Conservation (phyloP, 2,113 vertebrate species). For the Oenanthe melanoleuca region DNA sequence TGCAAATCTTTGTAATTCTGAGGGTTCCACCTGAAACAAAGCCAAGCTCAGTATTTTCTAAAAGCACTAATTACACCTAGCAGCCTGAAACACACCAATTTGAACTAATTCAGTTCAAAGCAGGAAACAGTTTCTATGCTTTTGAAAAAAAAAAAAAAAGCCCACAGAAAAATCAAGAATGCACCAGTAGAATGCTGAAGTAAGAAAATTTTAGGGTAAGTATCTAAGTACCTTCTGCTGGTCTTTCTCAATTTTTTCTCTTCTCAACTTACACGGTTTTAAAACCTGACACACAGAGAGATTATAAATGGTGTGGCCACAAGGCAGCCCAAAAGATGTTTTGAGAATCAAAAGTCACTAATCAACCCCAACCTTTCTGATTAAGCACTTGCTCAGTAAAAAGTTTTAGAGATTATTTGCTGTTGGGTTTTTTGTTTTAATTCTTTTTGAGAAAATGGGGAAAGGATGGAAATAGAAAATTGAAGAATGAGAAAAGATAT, state of each 20-base stretch:
- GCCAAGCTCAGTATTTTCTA: not conserved
- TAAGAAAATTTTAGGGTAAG: not conserved
- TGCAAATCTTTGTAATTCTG: not conserved
- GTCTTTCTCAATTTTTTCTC: not conserved
- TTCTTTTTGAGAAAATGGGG: not conserved
- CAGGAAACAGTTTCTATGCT: not conserved
- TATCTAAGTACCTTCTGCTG: not conserved
- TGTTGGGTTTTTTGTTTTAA: rapidly evolving
- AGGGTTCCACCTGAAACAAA: not conserved
- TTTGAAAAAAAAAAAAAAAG: not conserved
- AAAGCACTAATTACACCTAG: not conserved
- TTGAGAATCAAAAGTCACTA: not conserved
- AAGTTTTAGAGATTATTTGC: not conserved
- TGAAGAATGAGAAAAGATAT: not conserved
- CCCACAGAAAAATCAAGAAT: not conserved
- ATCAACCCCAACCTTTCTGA: not conserved
- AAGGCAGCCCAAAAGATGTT: not conserved
- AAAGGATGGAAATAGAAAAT: not conserved
- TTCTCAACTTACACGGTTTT: not conserved
- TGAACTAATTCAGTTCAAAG: not conserved
- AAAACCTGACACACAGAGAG: not conserved
- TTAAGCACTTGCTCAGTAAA: not conserved
- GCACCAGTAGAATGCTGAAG: not conserved
- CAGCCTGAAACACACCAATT: not conserved
- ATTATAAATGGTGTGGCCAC: not conserved